These are phyloP conservation scores for Sylvietta virens DNA, from an alignment of 2,113 vertebrate species.

Conservation along the genomic window DNA sequence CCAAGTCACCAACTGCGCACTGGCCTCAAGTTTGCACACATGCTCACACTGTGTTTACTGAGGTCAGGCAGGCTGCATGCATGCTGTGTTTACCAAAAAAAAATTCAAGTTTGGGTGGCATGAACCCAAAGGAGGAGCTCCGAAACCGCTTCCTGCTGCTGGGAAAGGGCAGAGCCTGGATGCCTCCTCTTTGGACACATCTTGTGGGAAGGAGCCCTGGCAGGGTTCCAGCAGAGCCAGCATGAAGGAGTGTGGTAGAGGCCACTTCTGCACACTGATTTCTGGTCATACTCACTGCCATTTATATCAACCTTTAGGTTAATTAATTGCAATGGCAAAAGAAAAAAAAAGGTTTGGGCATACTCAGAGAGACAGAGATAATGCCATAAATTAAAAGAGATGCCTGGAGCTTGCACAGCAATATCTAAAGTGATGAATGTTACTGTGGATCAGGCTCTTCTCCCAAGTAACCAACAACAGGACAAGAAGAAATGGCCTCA, in stretches of 20 bases:
- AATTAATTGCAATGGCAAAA: neutral
- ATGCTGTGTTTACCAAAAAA: neutral
- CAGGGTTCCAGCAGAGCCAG: neutral
- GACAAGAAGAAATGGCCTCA: neutral
- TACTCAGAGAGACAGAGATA: neutral
- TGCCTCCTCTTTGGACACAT: neutral
- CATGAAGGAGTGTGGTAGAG: neutral
- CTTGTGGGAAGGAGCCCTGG: neutral
- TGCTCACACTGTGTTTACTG: neutral
- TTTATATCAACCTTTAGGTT: neutral
- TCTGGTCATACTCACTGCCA: neutral
- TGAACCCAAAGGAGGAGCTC: neutral
- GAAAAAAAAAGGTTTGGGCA: neutral
- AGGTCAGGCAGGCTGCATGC: neutral
- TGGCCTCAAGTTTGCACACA: neutral
- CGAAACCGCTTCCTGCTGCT: neutral
- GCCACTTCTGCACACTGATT: neutral
- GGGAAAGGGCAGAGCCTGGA: neutral
- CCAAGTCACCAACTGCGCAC: rapidly evolving
- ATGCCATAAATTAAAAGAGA: neutral
- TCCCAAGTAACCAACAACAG: neutral
- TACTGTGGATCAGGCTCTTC: neutral
- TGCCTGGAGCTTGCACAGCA: neutral
- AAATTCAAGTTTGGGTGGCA: neutral
- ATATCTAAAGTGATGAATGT: neutral